These are phyloP conservation scores for Orthosia gracilis DNA, from an alignment of 2,888 invertebrate genomes.

Conservation along the genomic window DNA sequence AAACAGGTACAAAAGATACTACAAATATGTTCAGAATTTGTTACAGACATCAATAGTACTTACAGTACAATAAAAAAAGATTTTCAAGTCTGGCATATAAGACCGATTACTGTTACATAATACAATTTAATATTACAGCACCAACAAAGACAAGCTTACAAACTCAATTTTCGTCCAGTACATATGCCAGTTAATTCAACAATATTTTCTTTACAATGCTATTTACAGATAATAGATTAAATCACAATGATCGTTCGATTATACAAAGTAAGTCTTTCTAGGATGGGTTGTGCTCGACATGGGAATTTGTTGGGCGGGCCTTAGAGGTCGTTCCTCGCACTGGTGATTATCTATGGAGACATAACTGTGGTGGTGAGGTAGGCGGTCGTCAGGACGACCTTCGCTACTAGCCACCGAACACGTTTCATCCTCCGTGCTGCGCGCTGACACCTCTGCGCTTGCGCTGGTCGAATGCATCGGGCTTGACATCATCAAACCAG, in stretches of 20 bases:
- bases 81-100: conserved; percentile 64
- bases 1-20: conserved; percentile 75
- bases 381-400: conserved; percentile 89
- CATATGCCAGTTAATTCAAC: conserved; percentile 57
- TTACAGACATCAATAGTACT: conserved; percentile 73
- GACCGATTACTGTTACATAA: conserved; percentile 66
- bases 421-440: conserved; percentile 92
- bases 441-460: conserved; percentile 92
- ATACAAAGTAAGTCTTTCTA: conserved; percentile 90
- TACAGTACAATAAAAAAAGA: conserved; percentile 71
- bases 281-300: conserved; percentile 88
- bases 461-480: conserved; percentile 92
- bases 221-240: conserved; percentile 71
- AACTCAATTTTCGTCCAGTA: conserved; percentile 57
- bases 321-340: conserved; percentile 88
- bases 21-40: conserved; percentile 64
- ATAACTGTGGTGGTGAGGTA: conserved; percentile 91
- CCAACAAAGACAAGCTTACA: conserved; percentile 70
- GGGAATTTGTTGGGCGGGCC: conserved; percentile 88
- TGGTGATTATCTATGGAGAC: conserved; percentile 90
- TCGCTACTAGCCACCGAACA: conserved; percentile 91
- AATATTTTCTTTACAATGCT: conserved; percentile 56
- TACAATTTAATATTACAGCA: conserved; percentile 69
- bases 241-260: conserved; percentile 72
- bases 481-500: conserved; percentile 91